phyloP scores from a whole-genome alignment of 2,888 invertebrate genomes.

The Parnassius smintheus region DNA sequence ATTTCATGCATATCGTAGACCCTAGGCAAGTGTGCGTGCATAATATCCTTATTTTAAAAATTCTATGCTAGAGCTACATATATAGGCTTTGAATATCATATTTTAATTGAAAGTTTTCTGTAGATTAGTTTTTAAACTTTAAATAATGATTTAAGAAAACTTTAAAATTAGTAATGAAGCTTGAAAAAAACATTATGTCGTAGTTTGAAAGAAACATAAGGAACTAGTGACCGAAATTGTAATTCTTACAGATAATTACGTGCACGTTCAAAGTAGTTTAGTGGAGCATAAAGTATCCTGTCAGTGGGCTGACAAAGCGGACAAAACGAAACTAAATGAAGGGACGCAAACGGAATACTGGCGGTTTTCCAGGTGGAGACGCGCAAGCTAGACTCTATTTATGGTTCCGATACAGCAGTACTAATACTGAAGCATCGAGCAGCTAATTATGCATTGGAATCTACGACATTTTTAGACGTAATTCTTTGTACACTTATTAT shows the following conservation, averaged over 20 bases:
- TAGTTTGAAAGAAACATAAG: no score
- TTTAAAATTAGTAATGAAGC: no score
- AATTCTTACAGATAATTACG: neutral
- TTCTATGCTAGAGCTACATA: no score
- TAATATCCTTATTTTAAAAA: no score
- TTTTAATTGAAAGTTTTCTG: no score
- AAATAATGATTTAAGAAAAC: no score
- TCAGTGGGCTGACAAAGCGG: neutral
- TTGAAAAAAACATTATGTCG: no score
- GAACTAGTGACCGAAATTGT: no score
- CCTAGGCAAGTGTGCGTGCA: no score
- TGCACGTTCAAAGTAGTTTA: neutral
- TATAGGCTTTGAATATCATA: no score
- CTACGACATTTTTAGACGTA: neutral
- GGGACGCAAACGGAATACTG: slow-evolving; percentile 24
- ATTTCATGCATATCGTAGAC: no score
- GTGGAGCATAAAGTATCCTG: neutral
- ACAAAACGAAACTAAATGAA: slow-evolving; percentile 15
- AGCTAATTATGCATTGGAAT: slow-evolving; percentile 9
- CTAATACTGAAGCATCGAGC: neutral
- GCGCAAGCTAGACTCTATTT: slow-evolving; percentile 5
- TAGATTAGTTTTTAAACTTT: no score
- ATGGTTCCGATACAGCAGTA: neutral
- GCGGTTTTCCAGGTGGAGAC: slow-evolving; percentile 14
- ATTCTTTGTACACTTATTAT: slow-evolving; percentile 1